Conservation (phyloP, 2,888 invertebrate genomes). For the Xestia c-nigrum region DNA sequence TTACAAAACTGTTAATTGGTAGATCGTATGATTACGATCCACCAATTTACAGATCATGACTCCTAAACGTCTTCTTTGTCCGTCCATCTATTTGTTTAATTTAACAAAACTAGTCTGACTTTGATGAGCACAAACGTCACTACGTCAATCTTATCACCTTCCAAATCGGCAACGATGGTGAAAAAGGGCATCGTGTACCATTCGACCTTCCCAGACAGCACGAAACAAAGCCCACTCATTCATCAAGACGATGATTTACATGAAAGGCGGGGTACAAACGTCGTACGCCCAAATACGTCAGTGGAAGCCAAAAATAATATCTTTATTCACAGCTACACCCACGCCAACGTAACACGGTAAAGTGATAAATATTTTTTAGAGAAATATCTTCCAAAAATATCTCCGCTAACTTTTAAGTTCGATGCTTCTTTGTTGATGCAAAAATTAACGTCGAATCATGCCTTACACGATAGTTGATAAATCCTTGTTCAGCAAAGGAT, state of each 20-base stretch:
- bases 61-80: not conserved
- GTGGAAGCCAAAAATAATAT: conserved; percentile 63
- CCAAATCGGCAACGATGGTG: conserved; percentile 24
- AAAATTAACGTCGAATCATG: not conserved
- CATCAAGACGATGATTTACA: conserved; percentile 65
- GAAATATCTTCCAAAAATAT: conserved; percentile 56
- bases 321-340: conserved; percentile 61
- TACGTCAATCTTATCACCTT: conserved; percentile 20
- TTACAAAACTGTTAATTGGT: no score
- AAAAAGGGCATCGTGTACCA: conserved; percentile 52
- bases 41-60: not conserved
- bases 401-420: conserved; percentile 31
- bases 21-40: no score
- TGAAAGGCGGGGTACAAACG: conserved; percentile 61
- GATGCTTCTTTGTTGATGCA: conserved; percentile 41
- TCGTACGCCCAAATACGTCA: conserved; percentile 70
- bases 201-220: conserved; percentile 57
- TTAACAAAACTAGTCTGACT: not conserved
- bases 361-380: conserved; percentile 48
- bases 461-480: conserved; percentile 19
- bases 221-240: conserved; percentile 56
- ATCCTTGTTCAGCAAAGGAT: conserved; percentile 46
- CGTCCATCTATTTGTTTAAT: not conserved
- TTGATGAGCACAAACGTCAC: not conserved
- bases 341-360: conserved; percentile 49